Evolutionary conservation across 2,888 invertebrate species (phyloP).

Genomic region (Lissonota sp.): DNA sequence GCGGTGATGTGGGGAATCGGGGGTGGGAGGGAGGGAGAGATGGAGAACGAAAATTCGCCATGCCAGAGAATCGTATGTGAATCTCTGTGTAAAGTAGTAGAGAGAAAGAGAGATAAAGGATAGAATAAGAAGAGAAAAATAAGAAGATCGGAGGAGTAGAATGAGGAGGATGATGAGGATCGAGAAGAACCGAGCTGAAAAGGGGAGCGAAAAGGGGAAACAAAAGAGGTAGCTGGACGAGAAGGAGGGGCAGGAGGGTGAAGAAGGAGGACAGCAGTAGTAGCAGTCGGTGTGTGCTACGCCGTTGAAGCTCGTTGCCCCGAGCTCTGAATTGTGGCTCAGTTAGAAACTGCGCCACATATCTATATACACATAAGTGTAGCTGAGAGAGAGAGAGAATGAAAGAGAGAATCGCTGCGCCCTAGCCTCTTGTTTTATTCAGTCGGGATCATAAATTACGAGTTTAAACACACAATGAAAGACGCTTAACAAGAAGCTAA

Average conservation of each 20-base stretch:
- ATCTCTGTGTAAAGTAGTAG: slow-evolving; percentile 24
- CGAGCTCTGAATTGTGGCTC: slow-evolving; percentile 40
- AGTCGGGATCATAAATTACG: slow-evolving; percentile 84
- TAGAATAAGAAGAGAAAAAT: slow-evolving; percentile 51
- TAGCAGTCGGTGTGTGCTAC: slow-evolving; percentile 31
- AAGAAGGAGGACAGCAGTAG: slow-evolving; percentile 15
- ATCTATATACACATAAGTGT: background rate
- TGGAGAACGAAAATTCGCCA: slow-evolving; percentile 27
- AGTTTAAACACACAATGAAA: slow-evolving; percentile 84
- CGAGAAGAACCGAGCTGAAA: slow-evolving; percentile 16
- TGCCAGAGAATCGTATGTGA: slow-evolving; percentile 37
- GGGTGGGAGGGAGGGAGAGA: slow-evolving; percentile 22
- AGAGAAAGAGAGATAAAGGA: slow-evolving; percentile 11
- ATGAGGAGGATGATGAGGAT: slow-evolving; percentile 43
- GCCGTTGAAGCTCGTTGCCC: slow-evolving; percentile 44
- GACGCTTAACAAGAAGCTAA: slow-evolving; percentile 84
- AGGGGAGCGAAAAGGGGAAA: slow-evolving; percentile 20
- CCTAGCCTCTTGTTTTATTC: slow-evolving; percentile 83
- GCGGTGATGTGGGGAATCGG: slow-evolving; percentile 35
- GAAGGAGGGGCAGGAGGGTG: slow-evolving; percentile 36
- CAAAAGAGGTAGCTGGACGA: slow-evolving; percentile 18
- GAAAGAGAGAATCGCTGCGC: slow-evolving; percentile 61
- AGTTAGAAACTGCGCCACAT: slow-evolving; percentile 23
- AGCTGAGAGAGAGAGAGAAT: slow-evolving; percentile 60
- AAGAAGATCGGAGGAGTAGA: slow-evolving; percentile 14